These are phyloP conservation scores for Gymnothorax javanicus DNA, from an alignment of 2,797 vertebrate genomes.

Conservation along the genomic window DNA sequence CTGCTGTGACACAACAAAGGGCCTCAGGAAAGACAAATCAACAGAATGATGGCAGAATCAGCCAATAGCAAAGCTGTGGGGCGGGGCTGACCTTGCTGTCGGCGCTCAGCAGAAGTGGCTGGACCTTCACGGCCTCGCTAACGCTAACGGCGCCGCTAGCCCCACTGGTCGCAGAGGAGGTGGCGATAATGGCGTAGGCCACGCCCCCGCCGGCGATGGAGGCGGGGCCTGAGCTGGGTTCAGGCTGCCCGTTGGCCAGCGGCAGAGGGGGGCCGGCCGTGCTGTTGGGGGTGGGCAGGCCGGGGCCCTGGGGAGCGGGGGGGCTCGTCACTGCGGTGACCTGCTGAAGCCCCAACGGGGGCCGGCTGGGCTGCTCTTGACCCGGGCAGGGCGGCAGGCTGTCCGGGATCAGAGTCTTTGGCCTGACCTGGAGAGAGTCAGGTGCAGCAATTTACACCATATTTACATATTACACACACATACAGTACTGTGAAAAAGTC, in stretches of 20 bases:
- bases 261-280: conserved; percentile 78
- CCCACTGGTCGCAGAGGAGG: conserved; percentile 62
- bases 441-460: too few relatives aligned
- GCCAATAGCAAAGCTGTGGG: background rate
- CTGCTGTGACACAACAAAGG: too few relatives aligned
- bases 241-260: conserved; percentile 68
- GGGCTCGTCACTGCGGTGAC: conserved; percentile 65
- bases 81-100: conserved; percentile 78
- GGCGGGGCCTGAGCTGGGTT: conserved; percentile 65
- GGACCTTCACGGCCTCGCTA: conserved; percentile 85
- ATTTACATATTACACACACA: too few relatives aligned
- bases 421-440: conserved; percentile 82
- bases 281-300: conserved; percentile 91
- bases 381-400: conserved; percentile 88
- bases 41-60: background rate
- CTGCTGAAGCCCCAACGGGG: conserved; percentile 76
- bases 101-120: conserved; percentile 81
- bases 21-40: too few relatives aligned
- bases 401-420: conserved; percentile 97
- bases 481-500: too few relatives aligned
- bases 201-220: conserved; percentile 86
- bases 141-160: conserved; percentile 61
- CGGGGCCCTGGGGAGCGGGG: conserved; percentile 74
- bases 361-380: conserved; percentile 85
- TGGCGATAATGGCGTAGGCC: conserved; percentile 93